Conservation (phyloP, 2,113 vertebrate species). For the Columba livia region DNA sequence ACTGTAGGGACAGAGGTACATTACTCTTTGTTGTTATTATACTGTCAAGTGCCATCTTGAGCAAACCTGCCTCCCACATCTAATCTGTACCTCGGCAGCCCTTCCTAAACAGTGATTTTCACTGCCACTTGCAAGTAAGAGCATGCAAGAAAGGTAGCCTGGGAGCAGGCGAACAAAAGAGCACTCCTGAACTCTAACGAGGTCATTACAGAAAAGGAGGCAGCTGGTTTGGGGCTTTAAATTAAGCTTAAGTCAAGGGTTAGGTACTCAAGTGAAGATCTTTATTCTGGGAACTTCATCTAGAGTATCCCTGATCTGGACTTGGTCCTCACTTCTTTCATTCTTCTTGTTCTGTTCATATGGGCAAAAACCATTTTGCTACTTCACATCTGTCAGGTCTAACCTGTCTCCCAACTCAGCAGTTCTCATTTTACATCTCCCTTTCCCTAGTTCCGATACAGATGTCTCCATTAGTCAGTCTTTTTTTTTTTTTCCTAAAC, state of each 20-base stretch:
- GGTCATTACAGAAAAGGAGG: not conserved
- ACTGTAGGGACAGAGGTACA: not conserved
- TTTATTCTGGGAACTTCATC: not conserved
- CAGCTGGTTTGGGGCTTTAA: not conserved
- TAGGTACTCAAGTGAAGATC: not conserved
- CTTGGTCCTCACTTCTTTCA: not conserved
- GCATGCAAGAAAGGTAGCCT: not conserved
- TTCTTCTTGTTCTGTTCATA: not conserved
- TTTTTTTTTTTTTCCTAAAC: not conserved
- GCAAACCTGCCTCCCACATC: not conserved
- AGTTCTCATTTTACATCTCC: constrained; percentile 4
- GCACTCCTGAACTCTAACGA: not conserved
- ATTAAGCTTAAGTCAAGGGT: not conserved
- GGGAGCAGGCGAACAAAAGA: not conserved
- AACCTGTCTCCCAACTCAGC: not conserved
- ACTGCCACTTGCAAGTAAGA: not conserved
- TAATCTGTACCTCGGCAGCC: not conserved
- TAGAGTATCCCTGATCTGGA: not conserved
- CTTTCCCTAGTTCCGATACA: not conserved
- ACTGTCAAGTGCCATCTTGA: not conserved
- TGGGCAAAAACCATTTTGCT: not conserved
- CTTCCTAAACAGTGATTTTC: not conserved
- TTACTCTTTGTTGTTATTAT: not conserved
- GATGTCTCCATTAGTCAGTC: not conserved
- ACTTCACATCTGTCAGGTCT: not conserved